Conservation (phyloP, 2,888 invertebrate genomes). For the Eupeodes luniger region DNA sequence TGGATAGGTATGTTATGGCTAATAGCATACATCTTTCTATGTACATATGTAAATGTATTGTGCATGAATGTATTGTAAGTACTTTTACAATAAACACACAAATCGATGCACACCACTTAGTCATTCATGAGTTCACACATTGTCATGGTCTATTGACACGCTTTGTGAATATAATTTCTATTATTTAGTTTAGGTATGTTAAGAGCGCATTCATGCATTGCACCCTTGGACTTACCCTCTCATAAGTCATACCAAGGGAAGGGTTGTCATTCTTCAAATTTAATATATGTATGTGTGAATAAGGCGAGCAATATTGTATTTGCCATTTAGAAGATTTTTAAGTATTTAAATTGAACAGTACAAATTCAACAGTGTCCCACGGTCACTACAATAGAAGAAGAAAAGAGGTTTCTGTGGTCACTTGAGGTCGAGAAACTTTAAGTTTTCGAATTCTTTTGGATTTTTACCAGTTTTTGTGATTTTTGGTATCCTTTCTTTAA, state of each 20-base stretch:
- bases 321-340: not conserved
- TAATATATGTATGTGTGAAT: not conserved
- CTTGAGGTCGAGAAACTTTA: no score
- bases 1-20: no score
- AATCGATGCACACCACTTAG: conserved; percentile 51
- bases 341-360: not conserved
- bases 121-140: conserved; percentile 64
- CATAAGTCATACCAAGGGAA: not conserved
- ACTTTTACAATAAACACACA: conserved; percentile 4
- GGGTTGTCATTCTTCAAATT: not conserved
- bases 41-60: no score
- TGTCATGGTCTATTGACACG: conserved; percentile 59
- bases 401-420: no score
- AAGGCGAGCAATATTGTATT: not conserved
- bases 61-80: not conserved
- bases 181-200: conserved; percentile 7
- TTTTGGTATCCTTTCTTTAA: no score
- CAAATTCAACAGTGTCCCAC: not conserved
- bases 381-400: no score
- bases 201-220: conserved; percentile 21
- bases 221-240: not conserved
- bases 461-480: no score
- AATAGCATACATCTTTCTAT: no score
- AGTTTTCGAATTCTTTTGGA: no score
- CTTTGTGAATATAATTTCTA: conserved; percentile 5